Base-by-base conservation (phyloP, 2,113 vertebrate genomes). In the Apodemus sylvaticus region DNA sequence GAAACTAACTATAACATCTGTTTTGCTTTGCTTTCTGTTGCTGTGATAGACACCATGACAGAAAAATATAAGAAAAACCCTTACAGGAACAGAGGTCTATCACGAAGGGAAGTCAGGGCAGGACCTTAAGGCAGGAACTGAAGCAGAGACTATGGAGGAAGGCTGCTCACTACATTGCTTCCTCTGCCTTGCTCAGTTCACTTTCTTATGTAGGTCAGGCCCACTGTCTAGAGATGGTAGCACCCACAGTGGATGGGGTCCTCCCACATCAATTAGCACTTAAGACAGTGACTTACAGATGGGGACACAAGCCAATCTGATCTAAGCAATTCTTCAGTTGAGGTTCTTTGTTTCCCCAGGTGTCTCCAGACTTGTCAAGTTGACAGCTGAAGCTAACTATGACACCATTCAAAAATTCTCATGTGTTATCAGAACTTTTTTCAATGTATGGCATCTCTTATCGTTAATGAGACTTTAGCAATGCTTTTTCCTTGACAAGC, bases 391-490 rank as follows among this genome's bases (percentile, higher is more conserved):
- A 4, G 14, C 76, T 34, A 78, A 31, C 4, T 34, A 48, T 51
- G 48, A 78, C 3, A 19, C 17, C 34, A 82, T n/a, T 1, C 12
- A 1, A 0, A 68, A 83, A 51, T 14, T 76, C 3, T 26, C 51
- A 87, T 51, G n/a, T 45, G 17, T 83, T 45, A n/a, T 86, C 55
- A 51, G 3, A 45, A 60, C 45, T 94, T 92, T 86, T 22, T 91
- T 83, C 76, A 55, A 1, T 62, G 9, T 76, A 29, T 12, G 77
- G 26, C 51, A 0, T 68, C 74, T 89, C 48, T 60, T 60, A 36
- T 73, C 14, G 26, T 68, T 83, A 96, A 53, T 93, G 17, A 93
- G 88, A 94, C 64, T 89, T 89, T 11, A 55, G 6, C n/a, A n/a
- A 26, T 45, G 26, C 74, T 73, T 55, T 55, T 96, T 82, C 20